Base-by-base conservation (phyloP, 2,113 vertebrate species). In the Tupaia chinensis region DNA sequence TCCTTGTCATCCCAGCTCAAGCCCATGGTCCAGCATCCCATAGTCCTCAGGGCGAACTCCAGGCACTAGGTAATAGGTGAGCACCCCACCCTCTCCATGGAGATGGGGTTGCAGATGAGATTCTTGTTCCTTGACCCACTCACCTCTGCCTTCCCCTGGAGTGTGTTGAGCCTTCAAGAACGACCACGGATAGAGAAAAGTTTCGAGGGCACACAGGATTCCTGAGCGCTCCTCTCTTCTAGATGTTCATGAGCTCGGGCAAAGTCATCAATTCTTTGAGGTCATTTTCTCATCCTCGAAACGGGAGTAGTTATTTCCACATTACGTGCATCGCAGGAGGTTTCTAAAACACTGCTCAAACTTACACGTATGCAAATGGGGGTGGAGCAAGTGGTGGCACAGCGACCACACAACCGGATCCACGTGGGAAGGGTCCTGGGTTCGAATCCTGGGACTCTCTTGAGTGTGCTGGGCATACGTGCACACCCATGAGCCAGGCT, bases 251-350 rank as follows among this genome's bases (percentile, higher is more conserved):
- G 68, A 80, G 22, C 34, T 73, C 53, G 19, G 53, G 70, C 84
- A 74, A 66, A 91, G 58, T 87, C 83, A 86, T 73, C 68, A 12
- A 25, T 73, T 93, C 79, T 76, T 56, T 56, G 72, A 87, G 74
- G 74, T 78, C 32, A n/a, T 34, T 77, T 91, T 84, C 60, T 91
- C 63, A 58, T 82, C 82, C 76, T 91, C 8, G 22, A 73, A 89
- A 87, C 54, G 34, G 27, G 34, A 61, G 54, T 17, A 61, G 63
- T 82, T 25, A 76, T 87, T 94, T 83, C 80, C 44, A 54, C 61
- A 16, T 56, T 58, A 54, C 5, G 6, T 44, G 66, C 69, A 32
- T 89, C 84, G 74, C 56, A n/a, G 29, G 15, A 12, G 25, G 3
- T 25, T 78, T 70, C 60, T 27, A 34, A 87, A 66, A 60, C 10